Percentiles rank a stretch among this genome's conserved stretches.
phyloP scores from a whole-genome alignment of 2,797 vertebrate species.

The Fistularia commersonii region DNA sequence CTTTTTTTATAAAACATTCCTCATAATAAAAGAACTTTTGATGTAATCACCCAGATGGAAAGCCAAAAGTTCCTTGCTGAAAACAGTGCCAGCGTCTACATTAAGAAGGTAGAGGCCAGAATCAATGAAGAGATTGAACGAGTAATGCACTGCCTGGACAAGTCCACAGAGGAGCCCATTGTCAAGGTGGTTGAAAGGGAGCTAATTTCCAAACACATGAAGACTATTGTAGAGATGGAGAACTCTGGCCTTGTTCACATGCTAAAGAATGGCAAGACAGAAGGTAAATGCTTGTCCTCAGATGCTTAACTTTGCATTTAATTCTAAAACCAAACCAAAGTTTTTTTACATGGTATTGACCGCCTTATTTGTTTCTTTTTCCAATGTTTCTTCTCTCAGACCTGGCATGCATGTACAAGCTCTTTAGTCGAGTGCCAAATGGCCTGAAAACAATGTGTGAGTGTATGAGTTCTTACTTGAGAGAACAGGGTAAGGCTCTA shows the following conservation, averaged over 20 bases:
- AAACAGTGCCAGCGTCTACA: slow-evolving; percentile 98
- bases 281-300: slow-evolving; percentile 75
- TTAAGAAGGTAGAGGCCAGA: slow-evolving; percentile 97
- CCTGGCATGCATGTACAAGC: slow-evolving; percentile 98
- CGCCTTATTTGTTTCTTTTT: background rate
- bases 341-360: background rate
- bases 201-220: slow-evolving; percentile 99
- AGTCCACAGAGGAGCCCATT: slow-evolving; percentile 95
- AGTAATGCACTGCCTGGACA: slow-evolving; percentile 98
- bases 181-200: slow-evolving; percentile 97
- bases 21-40: background rate
- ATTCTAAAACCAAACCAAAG: too few relatives aligned
- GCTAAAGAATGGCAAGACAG: slow-evolving; percentile 97
- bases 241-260: slow-evolving; percentile 97
- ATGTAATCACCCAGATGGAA: slow-evolving; percentile 83
- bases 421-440: slow-evolving; percentile 95
- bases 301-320: too few relatives aligned
- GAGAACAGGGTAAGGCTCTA: slow-evolving; percentile 96
- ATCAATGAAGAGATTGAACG: slow-evolving; percentile 99
- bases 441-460: slow-evolving; percentile 99
- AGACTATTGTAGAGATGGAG: slow-evolving; percentile 99
- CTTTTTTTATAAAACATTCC: slow-evolving; percentile 1
- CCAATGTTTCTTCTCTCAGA: slow-evolving; percentile 68
- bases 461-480: slow-evolving; percentile 95
- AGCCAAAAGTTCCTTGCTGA: slow-evolving; percentile 98